Base-by-base conservation (phyloP, 2,113 vertebrate genomes). In the Sporophila hypoxantha region DNA sequence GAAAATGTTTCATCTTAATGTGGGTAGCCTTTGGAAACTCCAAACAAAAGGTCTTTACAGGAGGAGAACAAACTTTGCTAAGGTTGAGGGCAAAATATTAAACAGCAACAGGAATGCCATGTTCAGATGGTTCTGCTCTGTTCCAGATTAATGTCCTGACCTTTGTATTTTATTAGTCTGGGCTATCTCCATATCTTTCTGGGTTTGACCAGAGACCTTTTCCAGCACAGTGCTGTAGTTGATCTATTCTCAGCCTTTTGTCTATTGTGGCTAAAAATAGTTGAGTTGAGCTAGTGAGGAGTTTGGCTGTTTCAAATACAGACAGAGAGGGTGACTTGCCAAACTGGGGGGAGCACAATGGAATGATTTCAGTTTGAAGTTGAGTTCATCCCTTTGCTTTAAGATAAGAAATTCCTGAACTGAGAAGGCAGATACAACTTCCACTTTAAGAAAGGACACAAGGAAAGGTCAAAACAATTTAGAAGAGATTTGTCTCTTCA, bases 391-490 rank as follows among this genome's bases (percentile, higher is more conserved):
- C 68, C 19, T 82, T 92, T 56, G 55, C 89, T 85, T 89, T 83
- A 88, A 94, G 89, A 95, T 92, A 93, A 93, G 89, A 94, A 89
- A 89, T 92, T 92, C 74, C 83, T 94, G 90, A 91, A 89, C 36
- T 32, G 57, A 85, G 85, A 85, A 93, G 53, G 52, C 85, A 92
- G 67, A 88, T 82, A 66, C 53, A 76, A 81, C 92, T 94, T 92
- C 64, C 17, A 82, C 75, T 92, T 92, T 92, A 88, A 94, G 80
- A 93, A 93, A 92, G 82, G 62, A 94, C 69, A 53, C 59, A 55
- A 52, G 53, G 73, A 88, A 95, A 96, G 96, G 95, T 96, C 95
- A 95, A 93, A 95, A 95, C 94, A 96, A 94, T 96, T 96, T 93
- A 82, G 78, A 90, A 89, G 74, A 95, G 87, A 95, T 94, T 94